Base-by-base conservation (phyloP, 1,140 invertebrate genomes). In the Zaprionus ornatus region DNA sequence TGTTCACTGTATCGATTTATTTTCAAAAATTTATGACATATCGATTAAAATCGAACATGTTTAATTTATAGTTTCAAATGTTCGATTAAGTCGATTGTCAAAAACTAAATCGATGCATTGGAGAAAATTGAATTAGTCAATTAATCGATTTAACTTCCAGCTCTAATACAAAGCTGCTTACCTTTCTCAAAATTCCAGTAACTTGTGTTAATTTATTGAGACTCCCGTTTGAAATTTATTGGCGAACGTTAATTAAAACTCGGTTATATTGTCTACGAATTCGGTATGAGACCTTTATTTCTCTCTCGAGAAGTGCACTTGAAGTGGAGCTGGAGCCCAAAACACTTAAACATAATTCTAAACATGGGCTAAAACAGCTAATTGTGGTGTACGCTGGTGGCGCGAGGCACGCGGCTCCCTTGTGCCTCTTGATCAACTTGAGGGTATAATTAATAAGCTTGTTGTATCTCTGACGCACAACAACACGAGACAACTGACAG, bases 391-490 rank as follows among this genome's bases (percentile, higher is more conserved):
- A 9, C 9, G 27, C 27, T 29, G 9, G 9, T 29, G 9, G 9
- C 29, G 10, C 3, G 29, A 32, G 29, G 29, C 29, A 32, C 54
- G 59, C 76, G 56, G 63, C 60, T 62, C 64, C 50, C 61, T 48
- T 35, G 65, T 48, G 57, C 74, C 68, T 56, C 29, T 67, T 56
- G 63, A 77, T 42, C 59, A 55, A 65, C 85, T 82, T 40, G 64
- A 70, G 80, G 80, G 74, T 66, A 70, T 79, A 84, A 90, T 88
- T 88, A 90, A 90, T 84, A 81, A 79, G 61, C 61, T 87, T 80
- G 82, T 82, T 80, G 52, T 65, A 56, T 71, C 68, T 83, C 69
- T 66, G 63, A 72, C 80, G 69, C 67, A 77, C 71, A 77, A 83
- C 17, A n/a, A 32, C 67, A 72, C 77, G 70, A 78, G 71, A 83